Conservation (phyloP, 2,113 vertebrate species). For the Chunga burmeisteri region DNA sequence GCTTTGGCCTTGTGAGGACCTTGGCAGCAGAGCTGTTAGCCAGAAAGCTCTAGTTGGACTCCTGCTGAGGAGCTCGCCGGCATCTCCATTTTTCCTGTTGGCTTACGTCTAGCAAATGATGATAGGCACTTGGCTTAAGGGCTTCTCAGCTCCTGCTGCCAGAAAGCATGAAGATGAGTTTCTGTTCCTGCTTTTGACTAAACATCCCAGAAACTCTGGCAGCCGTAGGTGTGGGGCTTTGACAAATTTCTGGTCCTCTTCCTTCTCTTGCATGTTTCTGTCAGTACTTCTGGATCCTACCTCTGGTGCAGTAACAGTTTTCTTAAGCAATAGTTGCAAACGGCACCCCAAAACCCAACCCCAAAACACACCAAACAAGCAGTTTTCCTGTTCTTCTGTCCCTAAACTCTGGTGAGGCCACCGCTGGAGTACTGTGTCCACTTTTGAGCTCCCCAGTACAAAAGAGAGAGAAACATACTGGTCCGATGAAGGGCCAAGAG, state of each 20-base stretch:
- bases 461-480: background rate
- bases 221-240: background rate
- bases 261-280: background rate
- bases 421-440: background rate
- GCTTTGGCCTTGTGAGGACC: background rate
- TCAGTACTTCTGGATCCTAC: background rate
- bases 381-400: background rate
- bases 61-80: fast-evolving
- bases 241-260: background rate
- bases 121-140: background rate
- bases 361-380: background rate
- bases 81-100: background rate
- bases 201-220: background rate
- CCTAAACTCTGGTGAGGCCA: background rate
- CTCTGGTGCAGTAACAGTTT: background rate
- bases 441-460: background rate
- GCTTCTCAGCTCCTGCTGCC: background rate
- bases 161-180: background rate
- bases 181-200: background rate
- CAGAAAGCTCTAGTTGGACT: background rate
- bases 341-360: too few species aligned
- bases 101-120: background rate
- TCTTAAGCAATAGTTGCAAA: background rate
- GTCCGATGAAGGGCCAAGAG: background rate
- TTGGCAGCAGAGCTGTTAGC: background rate